Evolutionary conservation across 2,888 invertebrate genomes (phyloP).

Genomic region (Nymphalis polychloros): DNA sequence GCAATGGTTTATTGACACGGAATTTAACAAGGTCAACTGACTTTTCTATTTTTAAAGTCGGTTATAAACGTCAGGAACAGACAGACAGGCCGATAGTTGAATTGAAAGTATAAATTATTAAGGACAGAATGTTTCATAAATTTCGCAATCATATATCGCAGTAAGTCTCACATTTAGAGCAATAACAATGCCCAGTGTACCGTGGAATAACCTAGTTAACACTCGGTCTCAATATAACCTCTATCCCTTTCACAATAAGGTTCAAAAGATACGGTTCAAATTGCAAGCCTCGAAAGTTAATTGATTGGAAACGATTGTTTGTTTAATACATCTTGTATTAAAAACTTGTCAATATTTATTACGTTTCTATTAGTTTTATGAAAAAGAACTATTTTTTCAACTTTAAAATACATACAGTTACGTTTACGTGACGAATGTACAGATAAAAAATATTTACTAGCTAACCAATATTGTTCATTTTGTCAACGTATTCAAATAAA

Average conservation of each 20-base stretch:
- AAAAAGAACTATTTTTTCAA: neutral
- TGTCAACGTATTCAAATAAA: too few species aligned
- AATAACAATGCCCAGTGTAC: slow-evolving; percentile 7
- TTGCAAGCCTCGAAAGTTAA: neutral
- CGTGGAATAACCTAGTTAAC: slow-evolving; percentile 12
- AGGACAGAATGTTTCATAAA: slow-evolving; percentile 9
- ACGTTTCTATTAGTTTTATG: neutral
- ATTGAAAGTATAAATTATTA: neutral
- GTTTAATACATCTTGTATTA: slow-evolving; percentile 16
- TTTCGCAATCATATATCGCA: slow-evolving; percentile 4
- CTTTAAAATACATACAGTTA: neutral
- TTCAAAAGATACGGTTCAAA: neutral
- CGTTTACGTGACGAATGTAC: too few species aligned
- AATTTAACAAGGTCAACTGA: too few species aligned
- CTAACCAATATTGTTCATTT: too few species aligned
- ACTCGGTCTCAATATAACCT: neutral
- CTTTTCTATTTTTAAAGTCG: too few species aligned
- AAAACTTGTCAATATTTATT: slow-evolving; percentile 1
- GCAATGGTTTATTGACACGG: too few species aligned
- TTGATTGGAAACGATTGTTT: slow-evolving; percentile 20
- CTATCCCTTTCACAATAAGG: neutral
- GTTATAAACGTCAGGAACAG: too few species aligned
- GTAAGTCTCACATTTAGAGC: neutral
- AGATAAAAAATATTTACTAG: too few species aligned
- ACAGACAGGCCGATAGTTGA: too few species aligned